Evolutionary conservation across 2,888 invertebrate genomes (phyloP), one percentile per base, ranked within the genome.

Genomic region (Choristoneura rosaceana): DNA sequence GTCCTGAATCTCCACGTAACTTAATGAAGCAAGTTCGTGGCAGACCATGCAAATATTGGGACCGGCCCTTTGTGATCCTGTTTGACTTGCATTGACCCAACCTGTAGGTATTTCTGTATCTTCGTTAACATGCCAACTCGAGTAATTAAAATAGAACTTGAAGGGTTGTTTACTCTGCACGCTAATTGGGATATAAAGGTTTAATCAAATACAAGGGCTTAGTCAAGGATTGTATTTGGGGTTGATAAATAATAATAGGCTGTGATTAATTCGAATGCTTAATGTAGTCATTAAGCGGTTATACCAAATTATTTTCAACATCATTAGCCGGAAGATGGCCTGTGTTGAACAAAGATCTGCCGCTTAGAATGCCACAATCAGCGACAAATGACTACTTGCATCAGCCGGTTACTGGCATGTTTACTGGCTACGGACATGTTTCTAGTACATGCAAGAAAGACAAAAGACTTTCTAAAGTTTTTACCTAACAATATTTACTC

Each of bases 81-180:
- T 68, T 73, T 73, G 69, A 73, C 63, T 73, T 69, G 60, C 50
- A 68, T 47, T 73, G 73, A 73, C 73, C 73, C 71, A 55, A 66
- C 58, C 55, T 62, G 61, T 61, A 47, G 65, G 66, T 66, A 66
- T 34, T 52, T 52, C 67, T 43, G 68, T 64, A 63, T 73, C 73
- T 69, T 73, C 68, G 69, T 73, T 73, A 73, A 73, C 68, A 73
- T 68, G 15, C 43, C 64, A 64, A 69, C 73, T 59, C 64, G n/a
- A 15, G 69, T 73, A 73, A 73, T 73, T 73, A 69, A 73, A 73
- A 73, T 73, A 69, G 64, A 73, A 69, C 73, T 73, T 69, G 59
- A 50, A 55, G 58, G 64, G 63, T 69, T 69, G 52, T 73, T 69
- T 73, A 69, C 73, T 64, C 15, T 17, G 47, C 9, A 43, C 50